A percentile compares a stretch with the other conserved stretches of the same genome.
These are phyloP conservation scores for Thymelicus lineola DNA, from an alignment of 2,888 invertebrate genomes.

Conservation along the genomic window DNA sequence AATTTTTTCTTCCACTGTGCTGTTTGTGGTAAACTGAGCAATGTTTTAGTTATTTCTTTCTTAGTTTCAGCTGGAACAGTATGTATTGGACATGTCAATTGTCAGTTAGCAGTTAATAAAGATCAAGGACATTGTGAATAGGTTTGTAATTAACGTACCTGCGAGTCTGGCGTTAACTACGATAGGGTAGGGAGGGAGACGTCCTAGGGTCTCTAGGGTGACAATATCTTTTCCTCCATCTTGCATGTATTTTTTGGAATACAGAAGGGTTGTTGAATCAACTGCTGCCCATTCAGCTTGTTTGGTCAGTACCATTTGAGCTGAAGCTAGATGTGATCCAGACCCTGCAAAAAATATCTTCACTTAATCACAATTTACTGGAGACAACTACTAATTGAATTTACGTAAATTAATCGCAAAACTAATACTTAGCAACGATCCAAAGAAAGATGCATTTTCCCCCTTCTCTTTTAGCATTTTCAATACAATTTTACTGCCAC, in stretches of 20 bases:
- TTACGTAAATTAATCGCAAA: slow-evolving; percentile 6
- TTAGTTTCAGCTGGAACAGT: slow-evolving; percentile 70
- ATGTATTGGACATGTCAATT: background rate
- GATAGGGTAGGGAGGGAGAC: slow-evolving; percentile 88
- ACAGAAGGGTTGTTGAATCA: slow-evolving; percentile 85
- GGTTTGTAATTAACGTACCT: slow-evolving; percentile 64
- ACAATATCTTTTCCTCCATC: slow-evolving; percentile 83
- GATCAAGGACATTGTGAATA: slow-evolving; percentile 34
- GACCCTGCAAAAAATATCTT: slow-evolving; percentile 64
- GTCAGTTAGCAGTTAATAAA: slow-evolving; percentile 10
- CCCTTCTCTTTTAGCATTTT: slow-evolving; percentile 82
- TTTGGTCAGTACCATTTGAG: slow-evolving; percentile 86
- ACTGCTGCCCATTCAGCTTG: slow-evolving; percentile 88
- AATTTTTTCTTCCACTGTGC: slow-evolving; percentile 71
- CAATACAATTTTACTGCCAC: slow-evolving; percentile 82
- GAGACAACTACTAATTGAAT: background rate
- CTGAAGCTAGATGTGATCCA: slow-evolving; percentile 86
- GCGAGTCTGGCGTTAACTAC: slow-evolving; percentile 84
- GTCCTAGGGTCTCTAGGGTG: slow-evolving; percentile 87
- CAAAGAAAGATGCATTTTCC: slow-evolving; percentile 86
- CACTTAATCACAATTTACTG: no score
- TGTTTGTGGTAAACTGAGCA: slow-evolving; percentile 68
- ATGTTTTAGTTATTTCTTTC: slow-evolving; percentile 66
- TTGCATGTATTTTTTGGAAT: slow-evolving; percentile 83
- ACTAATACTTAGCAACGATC: slow-evolving; percentile 79